Evolutionary conservation across 2,113 vertebrate species (phyloP).

Genomic region (Scalopus aquaticus): DNA sequence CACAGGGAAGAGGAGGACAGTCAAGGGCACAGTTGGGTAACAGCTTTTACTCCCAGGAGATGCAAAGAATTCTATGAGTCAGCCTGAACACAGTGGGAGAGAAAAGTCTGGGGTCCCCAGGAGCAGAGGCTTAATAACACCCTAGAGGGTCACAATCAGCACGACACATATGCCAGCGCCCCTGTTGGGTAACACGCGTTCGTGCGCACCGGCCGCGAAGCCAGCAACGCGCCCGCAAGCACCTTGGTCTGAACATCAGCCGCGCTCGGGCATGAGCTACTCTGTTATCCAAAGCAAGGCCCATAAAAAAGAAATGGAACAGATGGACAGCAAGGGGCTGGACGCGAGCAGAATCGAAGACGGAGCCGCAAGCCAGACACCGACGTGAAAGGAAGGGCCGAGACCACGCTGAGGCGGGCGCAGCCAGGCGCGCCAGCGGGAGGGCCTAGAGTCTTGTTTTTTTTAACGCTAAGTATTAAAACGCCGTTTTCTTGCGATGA

Average conservation of each 20-base stretch:
- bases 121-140: constrained; percentile 46
- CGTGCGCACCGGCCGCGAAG: constrained; percentile 30
- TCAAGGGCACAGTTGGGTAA: neutral
- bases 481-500: neutral
- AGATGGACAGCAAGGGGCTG: neutral
- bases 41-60: constrained; percentile 26
- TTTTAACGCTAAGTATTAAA: neutral
- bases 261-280: too few species aligned
- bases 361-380: neutral
- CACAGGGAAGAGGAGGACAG: neutral
- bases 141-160: constrained; percentile 33
- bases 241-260: constrained; percentile 24
- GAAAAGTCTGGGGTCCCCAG: neutral
- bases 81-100: constrained; percentile 43
- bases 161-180: constrained; percentile 46
- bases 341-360: neutral
- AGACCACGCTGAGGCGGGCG: too few species aligned
- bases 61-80: constrained; percentile 55
- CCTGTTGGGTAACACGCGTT: constrained; percentile 64
- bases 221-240: constrained; percentile 28
- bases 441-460: neutral
- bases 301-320: neutral
- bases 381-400: too few species aligned
- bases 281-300: constrained; percentile 6
- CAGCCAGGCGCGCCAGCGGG: too few species aligned